Conservation (phyloP, 1,140 invertebrate genomes). For the Pomacea maculata region DNA sequence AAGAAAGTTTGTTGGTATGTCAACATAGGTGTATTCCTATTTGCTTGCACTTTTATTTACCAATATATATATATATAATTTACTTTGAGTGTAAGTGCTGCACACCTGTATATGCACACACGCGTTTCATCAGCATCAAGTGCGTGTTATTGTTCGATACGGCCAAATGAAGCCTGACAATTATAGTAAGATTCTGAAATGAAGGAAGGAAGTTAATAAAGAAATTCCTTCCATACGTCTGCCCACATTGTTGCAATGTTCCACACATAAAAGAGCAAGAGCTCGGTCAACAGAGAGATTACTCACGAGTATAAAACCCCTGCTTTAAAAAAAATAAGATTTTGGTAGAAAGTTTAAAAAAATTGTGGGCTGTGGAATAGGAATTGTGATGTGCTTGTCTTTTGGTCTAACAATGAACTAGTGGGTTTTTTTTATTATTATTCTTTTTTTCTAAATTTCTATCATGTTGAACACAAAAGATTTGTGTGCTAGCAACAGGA, state of each 20-base stretch:
- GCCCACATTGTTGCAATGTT: not conserved
- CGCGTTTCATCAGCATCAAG: not conserved
- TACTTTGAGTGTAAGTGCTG: not conserved
- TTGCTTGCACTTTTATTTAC: not conserved
- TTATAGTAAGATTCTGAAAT: not conserved
- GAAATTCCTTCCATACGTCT: not conserved
- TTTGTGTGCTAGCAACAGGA: no score
- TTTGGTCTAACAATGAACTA: no score
- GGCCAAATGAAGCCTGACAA: not conserved
- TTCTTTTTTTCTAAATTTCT: no score
- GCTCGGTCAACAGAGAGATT: not conserved
- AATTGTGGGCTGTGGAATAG: no score
- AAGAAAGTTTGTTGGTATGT: not conserved
- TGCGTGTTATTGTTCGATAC: not conserved
- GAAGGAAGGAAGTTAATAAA: not conserved
- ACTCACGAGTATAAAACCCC: not conserved
- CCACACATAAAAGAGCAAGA: not conserved
- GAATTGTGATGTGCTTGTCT: no score
- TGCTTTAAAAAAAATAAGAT: no score
- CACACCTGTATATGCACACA: no score
- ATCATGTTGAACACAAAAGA: no score
- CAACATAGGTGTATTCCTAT: not conserved
- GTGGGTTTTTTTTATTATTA: no score
- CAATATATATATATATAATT: not conserved
- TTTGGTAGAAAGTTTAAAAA: no score